phyloP scores from a whole-genome alignment of 1,140 invertebrate genomes.

The Daktulosphaira vitifoliae region DNA sequence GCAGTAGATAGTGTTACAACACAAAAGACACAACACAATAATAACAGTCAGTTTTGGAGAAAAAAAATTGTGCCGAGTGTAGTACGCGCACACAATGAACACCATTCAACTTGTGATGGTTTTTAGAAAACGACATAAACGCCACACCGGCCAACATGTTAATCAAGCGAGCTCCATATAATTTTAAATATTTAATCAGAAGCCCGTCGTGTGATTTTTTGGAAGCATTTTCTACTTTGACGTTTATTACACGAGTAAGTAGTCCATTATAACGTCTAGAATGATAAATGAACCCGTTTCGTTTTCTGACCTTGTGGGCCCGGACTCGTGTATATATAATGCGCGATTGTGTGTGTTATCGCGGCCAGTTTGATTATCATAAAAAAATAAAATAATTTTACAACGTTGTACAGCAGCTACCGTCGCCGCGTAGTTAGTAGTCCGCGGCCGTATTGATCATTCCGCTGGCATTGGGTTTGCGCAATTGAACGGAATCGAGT shows the following conservation, averaged over 20 bases:
- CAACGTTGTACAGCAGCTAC: too few species aligned
- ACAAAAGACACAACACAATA: neutral
- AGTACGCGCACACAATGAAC: too few species aligned
- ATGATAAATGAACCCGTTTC: conserved; percentile 19
- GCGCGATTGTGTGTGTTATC: too few species aligned
- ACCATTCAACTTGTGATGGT: too few species aligned
- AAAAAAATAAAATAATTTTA: too few species aligned
- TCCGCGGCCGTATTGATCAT: too few species aligned
- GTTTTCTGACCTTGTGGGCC: conserved; percentile 6
- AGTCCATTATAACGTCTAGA: conserved; percentile 16
- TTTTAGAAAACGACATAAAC: too few species aligned
- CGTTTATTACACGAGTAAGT: conserved; percentile 26
- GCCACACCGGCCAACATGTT: conserved; percentile 11
- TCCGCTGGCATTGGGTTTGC: too few species aligned
- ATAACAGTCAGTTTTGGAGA: neutral
- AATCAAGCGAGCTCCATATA: conserved; percentile 9
- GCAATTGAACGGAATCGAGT: too few species aligned
- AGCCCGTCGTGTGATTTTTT: neutral
- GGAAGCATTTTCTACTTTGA: conserved; percentile 21
- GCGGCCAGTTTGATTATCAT: too few species aligned
- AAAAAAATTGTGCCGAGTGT: conserved; percentile 1
- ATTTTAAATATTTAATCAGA: conserved; percentile 1
- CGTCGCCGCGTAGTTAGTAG: too few species aligned
- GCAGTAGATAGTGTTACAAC: neutral
- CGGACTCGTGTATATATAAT: too few species aligned